phyloP scores from a whole-genome alignment of 2,888 invertebrate species.

The Idaea aversata region DNA sequence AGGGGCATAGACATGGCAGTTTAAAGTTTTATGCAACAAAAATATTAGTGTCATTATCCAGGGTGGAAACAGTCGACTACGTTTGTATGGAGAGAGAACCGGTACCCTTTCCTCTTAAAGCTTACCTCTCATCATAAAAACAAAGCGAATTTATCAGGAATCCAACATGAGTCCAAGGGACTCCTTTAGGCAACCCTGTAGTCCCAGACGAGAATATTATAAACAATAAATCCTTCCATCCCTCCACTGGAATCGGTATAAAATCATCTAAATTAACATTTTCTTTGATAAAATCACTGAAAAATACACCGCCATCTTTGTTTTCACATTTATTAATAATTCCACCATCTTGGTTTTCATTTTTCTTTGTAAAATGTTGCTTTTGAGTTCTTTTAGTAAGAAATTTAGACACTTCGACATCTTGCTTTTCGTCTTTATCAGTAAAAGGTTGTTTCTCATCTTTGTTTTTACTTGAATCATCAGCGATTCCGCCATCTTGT shows the following conservation, averaged over 20 bases:
- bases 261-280: slow-evolving; percentile 27
- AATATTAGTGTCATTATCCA: no score
- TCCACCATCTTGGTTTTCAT: no score
- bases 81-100: no score
- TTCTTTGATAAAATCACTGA: slow-evolving; percentile 29
- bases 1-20: no score
- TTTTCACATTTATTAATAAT: background rate
- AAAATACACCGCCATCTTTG: slow-evolving; percentile 16
- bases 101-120: no score
- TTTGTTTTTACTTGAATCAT: slow-evolving; percentile 8
- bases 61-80: no score
- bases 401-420: no score
- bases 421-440: no score
- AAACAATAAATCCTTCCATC: slow-evolving; percentile 31
- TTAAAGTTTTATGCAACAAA: no score
- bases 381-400: no score
- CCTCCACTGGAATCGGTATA: slow-evolving; percentile 28
- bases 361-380: no score
- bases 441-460: no score
- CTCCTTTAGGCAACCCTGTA: slow-evolving; percentile 41
- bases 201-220: slow-evolving; percentile 42
- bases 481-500: slow-evolving; percentile 5
- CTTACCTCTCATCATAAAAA: slow-evolving; percentile 16
- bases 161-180: slow-evolving; percentile 36
- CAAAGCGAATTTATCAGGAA: slow-evolving; percentile 16